Conservation (phyloP, 2,888 invertebrate species). For the Heteromurus nitidus region DNA sequence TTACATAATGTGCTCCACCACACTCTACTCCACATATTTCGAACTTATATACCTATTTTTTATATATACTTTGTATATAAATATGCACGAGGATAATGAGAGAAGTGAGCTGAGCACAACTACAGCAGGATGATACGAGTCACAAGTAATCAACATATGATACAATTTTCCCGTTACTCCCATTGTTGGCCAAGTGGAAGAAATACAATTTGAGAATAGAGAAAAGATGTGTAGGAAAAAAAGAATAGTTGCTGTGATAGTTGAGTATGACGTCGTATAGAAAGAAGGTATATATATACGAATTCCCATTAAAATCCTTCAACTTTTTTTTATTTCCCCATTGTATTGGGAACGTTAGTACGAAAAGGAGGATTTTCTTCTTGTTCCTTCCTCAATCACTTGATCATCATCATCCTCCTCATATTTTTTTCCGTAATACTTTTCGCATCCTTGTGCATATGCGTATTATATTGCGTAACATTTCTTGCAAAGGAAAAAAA, state of each 20-base stretch:
- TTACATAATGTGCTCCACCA: too few relatives aligned
- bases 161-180: conserved; percentile 54
- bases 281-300: too few relatives aligned
- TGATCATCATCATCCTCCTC: conserved; percentile 7
- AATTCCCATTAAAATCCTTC: too few relatives aligned
- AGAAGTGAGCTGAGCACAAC: conserved; percentile 24
- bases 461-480: background rate
- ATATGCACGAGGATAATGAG: conserved; percentile 37
- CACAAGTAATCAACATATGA: conserved; percentile 47
- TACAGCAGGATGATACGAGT: conserved; percentile 54
- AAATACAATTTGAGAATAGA: background rate
- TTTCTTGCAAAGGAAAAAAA: background rate
- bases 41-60: too few relatives aligned
- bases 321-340: background rate
- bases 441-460: conserved; percentile 20
- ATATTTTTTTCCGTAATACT: conserved; percentile 36
- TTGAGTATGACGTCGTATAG: too few relatives aligned
- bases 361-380: background rate
- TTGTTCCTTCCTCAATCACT: conserved; percentile 4
- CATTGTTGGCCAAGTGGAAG: conserved; percentile 45
- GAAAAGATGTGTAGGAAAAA: background rate
- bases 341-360: conserved; percentile 6
- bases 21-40: too few relatives aligned
- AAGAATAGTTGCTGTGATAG: too few relatives aligned
- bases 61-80: too few relatives aligned